A percentile compares a stretch with the other conserved stretches of the same genome.
Evolutionary conservation across 2,888 invertebrate genomes (phyloP).

Genomic region (Amaurobius ferox): DNA sequence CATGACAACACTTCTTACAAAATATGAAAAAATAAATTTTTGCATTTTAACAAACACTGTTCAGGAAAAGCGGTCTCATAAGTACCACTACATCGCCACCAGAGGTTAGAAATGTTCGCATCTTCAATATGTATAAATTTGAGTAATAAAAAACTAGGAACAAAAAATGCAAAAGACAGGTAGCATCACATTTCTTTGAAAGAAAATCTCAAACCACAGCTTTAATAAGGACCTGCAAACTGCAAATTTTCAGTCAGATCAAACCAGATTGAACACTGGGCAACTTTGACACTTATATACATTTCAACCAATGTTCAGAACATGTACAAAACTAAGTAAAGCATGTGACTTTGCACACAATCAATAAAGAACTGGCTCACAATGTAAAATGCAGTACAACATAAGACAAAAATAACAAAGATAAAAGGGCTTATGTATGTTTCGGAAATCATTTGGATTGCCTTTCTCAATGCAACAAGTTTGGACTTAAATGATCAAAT

Average conservation of each 20-base stretch:
- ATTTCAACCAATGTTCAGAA: no score
- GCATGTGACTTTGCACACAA: no score
- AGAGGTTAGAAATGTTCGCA: conserved; percentile 2
- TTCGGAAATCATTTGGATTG: no score
- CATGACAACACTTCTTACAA: conserved; percentile 49
- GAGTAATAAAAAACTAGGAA: conserved; percentile 51
- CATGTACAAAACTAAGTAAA: no score
- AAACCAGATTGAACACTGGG: background rate
- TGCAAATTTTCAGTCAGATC: background rate
- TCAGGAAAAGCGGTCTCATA: conserved; percentile 37
- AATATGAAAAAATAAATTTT: conserved; percentile 69
- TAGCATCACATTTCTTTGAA: conserved; percentile 32
- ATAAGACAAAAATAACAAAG: no score
- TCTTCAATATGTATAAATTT: conserved; percentile 35
- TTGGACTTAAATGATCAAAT: no score
- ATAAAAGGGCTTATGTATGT: no score
- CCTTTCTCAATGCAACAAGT: no score
- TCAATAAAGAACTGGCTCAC: no score
- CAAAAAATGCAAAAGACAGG: conserved; percentile 57
- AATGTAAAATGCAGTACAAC: no score
- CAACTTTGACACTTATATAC: no score
- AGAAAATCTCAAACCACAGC: conserved; percentile 22
- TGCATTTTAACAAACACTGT: conserved; percentile 49
- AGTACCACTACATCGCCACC: conserved; percentile 29
- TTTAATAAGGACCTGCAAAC: background rate